Conservation (phyloP, 2,888 invertebrate genomes). For the Lepidocyrtinus sp. region DNA sequence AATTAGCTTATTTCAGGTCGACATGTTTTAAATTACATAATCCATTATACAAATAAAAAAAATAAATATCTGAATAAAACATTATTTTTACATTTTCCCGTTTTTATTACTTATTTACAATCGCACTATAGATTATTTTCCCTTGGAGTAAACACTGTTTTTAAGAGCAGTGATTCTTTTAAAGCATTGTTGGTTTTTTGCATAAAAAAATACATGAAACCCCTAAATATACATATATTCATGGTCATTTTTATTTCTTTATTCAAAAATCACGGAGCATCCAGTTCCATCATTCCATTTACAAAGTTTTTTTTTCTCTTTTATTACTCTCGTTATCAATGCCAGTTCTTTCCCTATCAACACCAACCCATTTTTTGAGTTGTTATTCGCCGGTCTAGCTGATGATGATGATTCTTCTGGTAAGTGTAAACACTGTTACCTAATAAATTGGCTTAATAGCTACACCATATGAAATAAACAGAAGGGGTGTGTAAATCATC, state of each 20-base stretch:
- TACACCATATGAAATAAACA: conserved; percentile 61
- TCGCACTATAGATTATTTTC: no score
- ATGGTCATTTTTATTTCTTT: not conserved
- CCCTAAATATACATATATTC: not conserved
- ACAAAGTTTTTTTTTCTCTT: not conserved
- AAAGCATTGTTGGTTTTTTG: not conserved
- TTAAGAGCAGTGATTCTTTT: no score
- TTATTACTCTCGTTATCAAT: not conserved
- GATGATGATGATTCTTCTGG: conserved; percentile 25
- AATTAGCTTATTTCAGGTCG: no score
- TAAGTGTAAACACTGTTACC: conserved; percentile 54
- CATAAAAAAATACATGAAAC: not conserved
- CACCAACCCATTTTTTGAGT: not conserved
- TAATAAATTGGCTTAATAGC: conserved; percentile 57
- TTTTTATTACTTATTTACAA: no score
- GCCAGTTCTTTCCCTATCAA: not conserved
- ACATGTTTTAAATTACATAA: no score
- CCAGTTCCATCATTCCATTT: not conserved
- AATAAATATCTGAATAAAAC: no score
- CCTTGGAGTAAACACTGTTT: no score
- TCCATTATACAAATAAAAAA: no score
- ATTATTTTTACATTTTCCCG: no score
- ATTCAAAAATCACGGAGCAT: not conserved
- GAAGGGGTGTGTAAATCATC: conserved; percentile 61
- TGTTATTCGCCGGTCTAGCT: not conserved